phyloP scores from a whole-genome alignment of 2,113 vertebrate genomes.

The Zosterops lateralis region DNA sequence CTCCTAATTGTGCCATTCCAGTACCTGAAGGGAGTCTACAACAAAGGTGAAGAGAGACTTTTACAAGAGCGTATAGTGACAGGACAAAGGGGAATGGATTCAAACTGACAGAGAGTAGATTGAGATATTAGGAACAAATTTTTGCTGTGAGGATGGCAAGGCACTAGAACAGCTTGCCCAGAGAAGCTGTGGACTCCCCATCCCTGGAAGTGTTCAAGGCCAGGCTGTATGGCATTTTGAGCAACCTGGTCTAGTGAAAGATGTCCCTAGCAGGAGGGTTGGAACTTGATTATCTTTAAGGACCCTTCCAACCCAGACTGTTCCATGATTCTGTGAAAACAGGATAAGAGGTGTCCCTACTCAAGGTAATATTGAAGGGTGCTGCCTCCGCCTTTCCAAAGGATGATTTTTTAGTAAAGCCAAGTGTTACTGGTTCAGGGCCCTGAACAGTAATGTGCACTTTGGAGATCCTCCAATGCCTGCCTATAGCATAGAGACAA shows the following conservation, averaged over 20 bases:
- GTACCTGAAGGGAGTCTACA: neutral
- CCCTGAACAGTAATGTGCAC: neutral
- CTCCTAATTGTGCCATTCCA: neutral
- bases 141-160: neutral
- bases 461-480: neutral
- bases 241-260: neutral
- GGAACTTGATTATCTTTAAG: neutral
- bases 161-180: neutral
- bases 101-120: neutral
- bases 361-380: neutral
- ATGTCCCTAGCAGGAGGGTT: neutral
- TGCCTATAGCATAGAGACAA: neutral
- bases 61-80: neutral
- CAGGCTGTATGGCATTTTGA: neutral
- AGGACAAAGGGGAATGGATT: neutral
- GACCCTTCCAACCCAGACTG: neutral
- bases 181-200: fast-evolving
- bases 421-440: neutral
- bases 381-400: neutral
- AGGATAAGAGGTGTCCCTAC: neutral
- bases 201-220: neutral
- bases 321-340: neutral
- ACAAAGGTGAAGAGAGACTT: neutral
- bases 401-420: neutral
- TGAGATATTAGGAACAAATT: neutral